Evolutionary conservation across 2,888 invertebrate genomes (phyloP).

Genomic region (Mythimna vitellina): DNA sequence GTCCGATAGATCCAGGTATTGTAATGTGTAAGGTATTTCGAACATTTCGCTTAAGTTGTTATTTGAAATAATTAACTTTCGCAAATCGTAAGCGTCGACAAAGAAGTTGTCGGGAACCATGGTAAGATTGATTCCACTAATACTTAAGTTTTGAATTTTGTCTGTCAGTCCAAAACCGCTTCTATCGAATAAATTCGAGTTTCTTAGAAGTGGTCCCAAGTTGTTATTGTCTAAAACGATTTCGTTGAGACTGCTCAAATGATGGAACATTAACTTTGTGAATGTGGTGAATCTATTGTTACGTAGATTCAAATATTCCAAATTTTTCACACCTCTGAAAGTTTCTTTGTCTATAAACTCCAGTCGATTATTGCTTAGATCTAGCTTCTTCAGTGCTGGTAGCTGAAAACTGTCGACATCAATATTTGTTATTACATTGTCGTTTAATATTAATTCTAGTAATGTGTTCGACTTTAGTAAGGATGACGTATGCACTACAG

Average conservation of each 20-base stretch:
- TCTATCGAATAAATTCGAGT: constrained; percentile 80
- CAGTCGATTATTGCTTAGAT: constrained; percentile 83
- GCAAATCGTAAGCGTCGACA: constrained; percentile 84
- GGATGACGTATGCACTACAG: constrained; percentile 66
- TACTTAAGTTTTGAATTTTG: constrained; percentile 78
- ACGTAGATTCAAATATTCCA: constrained; percentile 84
- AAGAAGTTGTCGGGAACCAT: constrained; percentile 83
- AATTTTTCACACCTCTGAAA: constrained; percentile 79
- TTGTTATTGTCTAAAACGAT: constrained; percentile 85
- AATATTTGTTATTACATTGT: constrained; percentile 78
- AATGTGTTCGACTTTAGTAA: constrained; percentile 76
- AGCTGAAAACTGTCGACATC: constrained; percentile 74
- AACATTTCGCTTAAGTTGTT: constrained; percentile 90
- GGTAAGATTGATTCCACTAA: constrained; percentile 77
- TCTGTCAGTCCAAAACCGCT: constrained; percentile 81
- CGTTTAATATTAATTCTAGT: constrained; percentile 74
- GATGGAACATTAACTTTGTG: constrained; percentile 80
- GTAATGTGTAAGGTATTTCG: constrained; percentile 89
- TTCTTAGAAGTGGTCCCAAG: constrained; percentile 78
- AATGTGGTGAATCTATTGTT: constrained; percentile 84
- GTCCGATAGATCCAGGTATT: constrained; percentile 91
- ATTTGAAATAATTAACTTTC: constrained; percentile 84
- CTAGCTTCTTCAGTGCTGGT: constrained; percentile 79
- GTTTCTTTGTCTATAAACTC: constrained; percentile 78
- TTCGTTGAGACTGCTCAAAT: constrained; percentile 79